Conservation (phyloP, 2,113 vertebrate species). For the Mirounga angustirostris region DNA sequence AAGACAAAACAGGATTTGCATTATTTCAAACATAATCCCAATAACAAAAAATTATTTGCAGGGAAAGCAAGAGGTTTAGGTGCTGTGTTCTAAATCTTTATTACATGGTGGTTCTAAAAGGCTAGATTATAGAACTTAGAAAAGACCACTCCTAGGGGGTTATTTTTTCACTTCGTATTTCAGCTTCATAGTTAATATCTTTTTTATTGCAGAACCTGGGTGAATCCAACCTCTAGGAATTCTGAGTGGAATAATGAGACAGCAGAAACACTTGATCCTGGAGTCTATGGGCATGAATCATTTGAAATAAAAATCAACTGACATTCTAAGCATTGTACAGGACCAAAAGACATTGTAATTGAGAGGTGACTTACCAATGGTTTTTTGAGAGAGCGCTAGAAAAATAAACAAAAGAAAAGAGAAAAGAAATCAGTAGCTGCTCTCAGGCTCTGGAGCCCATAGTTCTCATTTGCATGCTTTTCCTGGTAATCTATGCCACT, state of each 20-base stretch:
- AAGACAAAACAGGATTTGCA: not conserved
- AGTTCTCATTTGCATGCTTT: not conserved
- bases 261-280: not conserved
- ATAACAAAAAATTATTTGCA: constrained; percentile 12
- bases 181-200: not conserved
- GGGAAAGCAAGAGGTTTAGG: not conserved
- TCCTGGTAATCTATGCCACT: not conserved
- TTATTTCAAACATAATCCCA: constrained; percentile 19
- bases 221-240: not conserved
- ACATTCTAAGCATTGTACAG: not conserved
- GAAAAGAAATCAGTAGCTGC: not conserved
- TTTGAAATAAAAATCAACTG: not conserved
- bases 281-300: not conserved
- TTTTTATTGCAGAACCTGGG: not conserved
- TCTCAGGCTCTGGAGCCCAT: not conserved
- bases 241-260: not conserved
- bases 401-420: not conserved
- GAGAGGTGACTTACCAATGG: constrained; percentile 73
- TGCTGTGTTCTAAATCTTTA: not conserved
- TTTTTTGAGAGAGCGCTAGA: constrained; percentile 77
- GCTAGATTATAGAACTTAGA: not conserved
- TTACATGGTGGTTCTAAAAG: not conserved
- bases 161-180: not conserved
- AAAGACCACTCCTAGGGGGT: not conserved
- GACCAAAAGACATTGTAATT: not conserved